phyloP scores from a whole-genome alignment of 2,113 vertebrate genomes.

The Sisor rabdophorus region DNA sequence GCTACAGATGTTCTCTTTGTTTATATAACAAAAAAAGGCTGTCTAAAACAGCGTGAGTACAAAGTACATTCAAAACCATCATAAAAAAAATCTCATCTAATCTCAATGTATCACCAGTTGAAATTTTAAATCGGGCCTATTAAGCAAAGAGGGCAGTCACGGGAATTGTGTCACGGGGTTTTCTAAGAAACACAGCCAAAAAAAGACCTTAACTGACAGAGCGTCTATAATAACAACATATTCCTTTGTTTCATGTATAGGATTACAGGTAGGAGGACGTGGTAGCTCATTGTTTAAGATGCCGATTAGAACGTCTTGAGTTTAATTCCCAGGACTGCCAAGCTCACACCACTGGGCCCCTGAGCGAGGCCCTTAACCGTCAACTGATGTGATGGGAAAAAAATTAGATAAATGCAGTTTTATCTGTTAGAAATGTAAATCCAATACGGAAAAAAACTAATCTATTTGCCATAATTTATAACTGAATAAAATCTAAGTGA shows the following conservation, averaged over 20 bases:
- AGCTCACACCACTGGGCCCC: no score
- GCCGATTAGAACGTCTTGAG: no score
- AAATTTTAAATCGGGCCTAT: slow-evolving; percentile 1
- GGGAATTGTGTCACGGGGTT: slow-evolving; percentile 36
- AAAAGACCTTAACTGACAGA: not conserved
- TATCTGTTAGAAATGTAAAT: no score
- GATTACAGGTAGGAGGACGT: not conserved
- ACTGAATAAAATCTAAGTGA: not conserved
- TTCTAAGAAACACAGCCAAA: not conserved
- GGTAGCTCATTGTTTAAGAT: no score
- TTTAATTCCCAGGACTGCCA: no score
- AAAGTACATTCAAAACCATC: slow-evolving; percentile 18
- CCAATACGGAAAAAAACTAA: not conserved
- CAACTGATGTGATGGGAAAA: no score
- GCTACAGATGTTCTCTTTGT: not conserved
- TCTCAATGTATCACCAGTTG: not conserved
- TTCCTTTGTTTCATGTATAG: not conserved
- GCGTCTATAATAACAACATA: not conserved
- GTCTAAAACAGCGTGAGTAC: not conserved
- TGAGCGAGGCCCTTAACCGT: no score
- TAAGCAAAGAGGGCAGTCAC: slow-evolving; percentile 20
- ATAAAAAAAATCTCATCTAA: slow-evolving; percentile 29
- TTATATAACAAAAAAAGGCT: not conserved
- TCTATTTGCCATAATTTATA: not conserved
- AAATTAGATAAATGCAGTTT: no score